Conservation (phyloP, 2,888 invertebrate species). For the Hirtodrosophila duncani region DNA sequence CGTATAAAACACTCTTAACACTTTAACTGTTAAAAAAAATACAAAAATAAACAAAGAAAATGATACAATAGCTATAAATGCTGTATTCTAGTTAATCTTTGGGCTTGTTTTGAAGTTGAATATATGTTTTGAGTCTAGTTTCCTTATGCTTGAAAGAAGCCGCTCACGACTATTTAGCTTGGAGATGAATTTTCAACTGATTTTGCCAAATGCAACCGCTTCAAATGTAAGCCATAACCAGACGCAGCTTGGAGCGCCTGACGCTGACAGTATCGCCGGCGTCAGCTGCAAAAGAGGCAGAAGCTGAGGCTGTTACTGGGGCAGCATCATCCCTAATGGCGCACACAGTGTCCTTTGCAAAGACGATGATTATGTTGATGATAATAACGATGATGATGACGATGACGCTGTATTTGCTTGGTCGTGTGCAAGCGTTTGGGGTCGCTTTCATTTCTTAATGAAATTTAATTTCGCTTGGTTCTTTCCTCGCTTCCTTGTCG, state of each 20-base stretch:
- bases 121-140: not conserved
- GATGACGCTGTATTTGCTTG: conserved; percentile 13
- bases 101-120: not conserved
- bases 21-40: not conserved
- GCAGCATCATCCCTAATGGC: conserved; percentile 26
- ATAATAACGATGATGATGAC: conserved; percentile 30
- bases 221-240: conserved; percentile 66
- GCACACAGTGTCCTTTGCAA: conserved; percentile 58
- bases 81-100: not conserved
- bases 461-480: conserved; percentile 36
- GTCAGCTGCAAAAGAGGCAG: conserved; percentile 3
- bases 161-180: conserved; percentile 67
- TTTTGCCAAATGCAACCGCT: conserved; percentile 63
- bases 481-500: conserved; percentile 1
- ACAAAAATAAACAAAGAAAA: not conserved
- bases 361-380: not conserved
- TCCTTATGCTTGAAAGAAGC: conserved; percentile 9
- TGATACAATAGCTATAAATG: not conserved
- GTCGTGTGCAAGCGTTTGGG: not conserved
- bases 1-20: not conserved
- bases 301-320: conserved; percentile 6
- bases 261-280: conserved; percentile 31
- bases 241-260: conserved; percentile 53
- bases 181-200: conserved; percentile 75
- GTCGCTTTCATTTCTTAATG: conserved; percentile 53